phyloP scores from a whole-genome alignment of 1,140 invertebrate genomes.

The Platorchestia sp. region DNA sequence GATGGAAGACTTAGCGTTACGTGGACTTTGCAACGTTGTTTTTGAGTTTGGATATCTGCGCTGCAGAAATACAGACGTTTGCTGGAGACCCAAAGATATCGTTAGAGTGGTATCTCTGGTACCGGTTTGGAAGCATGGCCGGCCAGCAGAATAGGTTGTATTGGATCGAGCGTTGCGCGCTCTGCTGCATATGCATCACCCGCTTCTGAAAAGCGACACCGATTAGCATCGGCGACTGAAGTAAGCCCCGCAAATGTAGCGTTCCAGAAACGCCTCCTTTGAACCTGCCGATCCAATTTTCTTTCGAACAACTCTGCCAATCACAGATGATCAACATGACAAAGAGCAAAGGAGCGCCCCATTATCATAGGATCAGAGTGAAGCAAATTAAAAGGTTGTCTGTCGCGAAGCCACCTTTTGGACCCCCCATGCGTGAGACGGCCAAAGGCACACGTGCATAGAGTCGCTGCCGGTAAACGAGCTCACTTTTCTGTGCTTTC shows the following conservation, averaged over 20 bases:
- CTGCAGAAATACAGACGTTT: neutral
- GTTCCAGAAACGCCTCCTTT: conserved; percentile 48
- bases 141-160: neutral
- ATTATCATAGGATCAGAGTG: conserved; percentile 52
- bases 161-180: neutral
- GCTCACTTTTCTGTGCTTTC: neutral
- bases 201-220: conserved; percentile 19
- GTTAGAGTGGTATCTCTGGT: neutral
- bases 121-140: neutral
- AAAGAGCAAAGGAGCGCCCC: conserved; percentile 45
- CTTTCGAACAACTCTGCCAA: conserved; percentile 51
- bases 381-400: conserved; percentile 54
- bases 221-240: conserved; percentile 52
- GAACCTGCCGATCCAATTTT: conserved; percentile 55
- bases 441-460: neutral
- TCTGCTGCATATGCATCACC: conserved; percentile 39
- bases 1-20: neutral
- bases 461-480: neutral
- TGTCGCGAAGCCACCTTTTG: conserved; percentile 21
- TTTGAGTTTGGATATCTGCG: neutral
- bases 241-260: conserved; percentile 49
- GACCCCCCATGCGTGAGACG: neutral
- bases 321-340: conserved; percentile 55
- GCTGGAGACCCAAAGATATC: neutral
- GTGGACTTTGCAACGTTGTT: neutral